phyloP scores from a whole-genome alignment of 2,113 vertebrate species.

The Lampris incognitus region DNA sequence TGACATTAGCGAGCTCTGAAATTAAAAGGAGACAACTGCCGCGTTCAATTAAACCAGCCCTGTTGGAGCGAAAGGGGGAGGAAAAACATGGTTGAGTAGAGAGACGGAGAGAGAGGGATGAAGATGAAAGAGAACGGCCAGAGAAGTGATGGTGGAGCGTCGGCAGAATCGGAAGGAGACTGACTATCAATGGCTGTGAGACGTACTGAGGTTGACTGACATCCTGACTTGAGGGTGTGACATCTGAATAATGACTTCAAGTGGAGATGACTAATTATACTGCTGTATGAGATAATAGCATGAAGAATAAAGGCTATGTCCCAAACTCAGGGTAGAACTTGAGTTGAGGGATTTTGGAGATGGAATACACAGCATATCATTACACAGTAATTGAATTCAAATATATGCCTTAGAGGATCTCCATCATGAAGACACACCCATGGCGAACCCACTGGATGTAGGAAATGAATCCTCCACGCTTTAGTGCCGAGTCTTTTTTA shows the following conservation, averaged over 20 bases:
- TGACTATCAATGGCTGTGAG: slow-evolving; percentile 5
- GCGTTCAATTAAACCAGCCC: slow-evolving; percentile 71
- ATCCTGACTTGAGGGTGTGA: slow-evolving; percentile 16
- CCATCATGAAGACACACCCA: too few relatives aligned
- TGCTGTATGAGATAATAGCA: slow-evolving; percentile 9
- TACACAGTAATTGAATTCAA: neutral
- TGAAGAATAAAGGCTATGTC: slow-evolving; percentile 5
- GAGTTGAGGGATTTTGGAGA: neutral
- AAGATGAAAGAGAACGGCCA: slow-evolving; percentile 35
- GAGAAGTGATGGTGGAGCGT: slow-evolving; percentile 39
- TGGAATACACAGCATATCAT: neutral
- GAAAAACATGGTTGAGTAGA: slow-evolving; percentile 4
- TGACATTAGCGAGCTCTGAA: slow-evolving; percentile 78
- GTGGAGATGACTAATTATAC: slow-evolving; percentile 27
- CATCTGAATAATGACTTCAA: slow-evolving; percentile 33
- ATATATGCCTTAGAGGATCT: neutral
- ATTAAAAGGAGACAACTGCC: slow-evolving; percentile 82
- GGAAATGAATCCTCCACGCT: too few relatives aligned
- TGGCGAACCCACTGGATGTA: too few relatives aligned
- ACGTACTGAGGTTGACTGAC: slow-evolving; percentile 25
- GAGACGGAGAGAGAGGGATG: slow-evolving; percentile 15
- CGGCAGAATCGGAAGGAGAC: slow-evolving; percentile 22
- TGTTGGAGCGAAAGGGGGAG: slow-evolving; percentile 40
- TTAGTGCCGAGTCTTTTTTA: too few relatives aligned
- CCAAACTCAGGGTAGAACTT: neutral